Conservation (phyloP, 2,888 invertebrate genomes). For the Platynereis dumerilii region DNA sequence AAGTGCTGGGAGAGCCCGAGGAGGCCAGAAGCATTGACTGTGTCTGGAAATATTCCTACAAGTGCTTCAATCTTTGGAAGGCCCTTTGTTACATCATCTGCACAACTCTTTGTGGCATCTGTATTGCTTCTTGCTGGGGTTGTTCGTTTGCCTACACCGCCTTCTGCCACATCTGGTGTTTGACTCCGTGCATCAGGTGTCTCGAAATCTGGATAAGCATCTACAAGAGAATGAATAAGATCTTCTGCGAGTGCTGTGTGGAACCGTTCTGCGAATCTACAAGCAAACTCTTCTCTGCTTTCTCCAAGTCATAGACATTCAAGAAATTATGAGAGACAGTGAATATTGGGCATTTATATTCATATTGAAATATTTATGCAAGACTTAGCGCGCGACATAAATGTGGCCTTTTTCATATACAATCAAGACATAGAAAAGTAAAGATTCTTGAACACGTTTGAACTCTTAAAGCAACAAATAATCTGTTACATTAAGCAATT, state of each 20-base stretch:
- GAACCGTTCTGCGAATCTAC: neutral
- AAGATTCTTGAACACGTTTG: no score
- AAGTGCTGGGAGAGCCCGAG: slow-evolving; percentile 8
- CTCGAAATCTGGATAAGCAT: neutral
- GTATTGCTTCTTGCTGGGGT: neutral
- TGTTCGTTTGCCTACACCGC: neutral
- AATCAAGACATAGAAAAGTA: no score
- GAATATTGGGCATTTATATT: no score
- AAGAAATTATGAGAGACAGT: no score
- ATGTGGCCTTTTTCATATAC: no score
- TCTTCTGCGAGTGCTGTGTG: slow-evolving; percentile 1
- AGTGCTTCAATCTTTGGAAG: slow-evolving; percentile 5
- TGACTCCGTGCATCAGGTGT: neutral
- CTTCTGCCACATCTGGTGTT: neutral
- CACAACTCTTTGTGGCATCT: slow-evolving; percentile 2
- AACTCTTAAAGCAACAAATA: no score
- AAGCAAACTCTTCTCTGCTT: neutral
- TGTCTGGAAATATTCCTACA: slow-evolving; percentile 6
- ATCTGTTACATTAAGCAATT: no score
- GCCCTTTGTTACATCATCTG: neutral
- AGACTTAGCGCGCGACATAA: no score
- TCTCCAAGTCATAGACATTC: neutral
- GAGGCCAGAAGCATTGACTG: neutral
- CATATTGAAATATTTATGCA: no score
- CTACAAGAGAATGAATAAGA: neutral